phyloP scores from a whole-genome alignment of 2,797 vertebrate species.

The Hephaestus fuliginosus region DNA sequence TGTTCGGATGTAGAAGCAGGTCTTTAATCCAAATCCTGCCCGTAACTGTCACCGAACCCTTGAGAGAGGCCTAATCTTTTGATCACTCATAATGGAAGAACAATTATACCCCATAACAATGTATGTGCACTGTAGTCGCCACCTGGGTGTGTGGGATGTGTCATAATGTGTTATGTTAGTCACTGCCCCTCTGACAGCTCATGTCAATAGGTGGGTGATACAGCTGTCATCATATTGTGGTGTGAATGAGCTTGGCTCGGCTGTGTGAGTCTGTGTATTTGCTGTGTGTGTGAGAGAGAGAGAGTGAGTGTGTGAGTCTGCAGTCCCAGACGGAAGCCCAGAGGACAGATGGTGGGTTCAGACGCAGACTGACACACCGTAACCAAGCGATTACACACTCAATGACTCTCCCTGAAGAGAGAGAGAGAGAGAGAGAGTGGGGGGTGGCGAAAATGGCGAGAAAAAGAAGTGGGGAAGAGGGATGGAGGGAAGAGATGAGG shows the following conservation, averaged over 20 bases:
- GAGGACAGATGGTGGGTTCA: constrained; percentile 85
- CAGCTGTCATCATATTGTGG: constrained; percentile 84
- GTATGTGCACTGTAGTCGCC: constrained; percentile 38
- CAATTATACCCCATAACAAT: constrained; percentile 47
- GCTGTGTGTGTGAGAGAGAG: constrained; percentile 22
- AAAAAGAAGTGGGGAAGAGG: constrained; percentile 24
- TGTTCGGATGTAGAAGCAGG: neutral
- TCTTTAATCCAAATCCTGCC: neutral
- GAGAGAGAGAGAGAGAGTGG: neutral
- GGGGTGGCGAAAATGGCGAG: constrained; percentile 1
- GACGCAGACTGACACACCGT: constrained; percentile 83
- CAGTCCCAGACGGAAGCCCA: constrained; percentile 81
- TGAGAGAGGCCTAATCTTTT: neutral
- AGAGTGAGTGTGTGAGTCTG: constrained; percentile 57
- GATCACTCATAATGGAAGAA: constrained; percentile 33
- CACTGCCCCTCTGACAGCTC: constrained; percentile 82
- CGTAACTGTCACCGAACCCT: neutral
- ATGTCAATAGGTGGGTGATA: constrained; percentile 84
- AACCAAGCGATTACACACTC: constrained; percentile 85
- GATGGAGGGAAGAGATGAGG: constrained; percentile 19
- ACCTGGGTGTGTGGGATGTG: constrained; percentile 72
- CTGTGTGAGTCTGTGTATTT: constrained; percentile 63
- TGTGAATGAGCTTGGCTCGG: constrained; percentile 82
- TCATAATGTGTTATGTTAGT: constrained; percentile 82
- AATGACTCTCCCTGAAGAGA: constrained; percentile 77